Conservation (phyloP, 2,113 vertebrate species). For the Columba janthina region DNA sequence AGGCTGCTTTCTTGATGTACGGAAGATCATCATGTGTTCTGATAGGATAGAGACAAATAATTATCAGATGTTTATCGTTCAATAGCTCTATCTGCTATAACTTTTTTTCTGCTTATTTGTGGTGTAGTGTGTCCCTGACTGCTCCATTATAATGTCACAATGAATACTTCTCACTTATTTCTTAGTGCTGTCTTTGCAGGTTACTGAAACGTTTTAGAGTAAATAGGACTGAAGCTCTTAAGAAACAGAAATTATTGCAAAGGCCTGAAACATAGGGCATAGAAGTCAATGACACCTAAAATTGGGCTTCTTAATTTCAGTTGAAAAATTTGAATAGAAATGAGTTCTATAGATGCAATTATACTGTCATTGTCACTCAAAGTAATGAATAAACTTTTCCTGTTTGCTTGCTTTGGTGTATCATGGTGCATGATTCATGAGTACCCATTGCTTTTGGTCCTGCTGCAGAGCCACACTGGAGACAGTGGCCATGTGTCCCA, state of each 20-base stretch:
- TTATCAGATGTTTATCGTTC: not conserved
- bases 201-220: not conserved
- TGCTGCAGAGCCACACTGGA: not conserved
- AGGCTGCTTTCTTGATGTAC: not conserved
- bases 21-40: not conserved
- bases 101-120: not conserved
- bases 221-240: not conserved
- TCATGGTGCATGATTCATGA: not conserved
- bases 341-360: not conserved
- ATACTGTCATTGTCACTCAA: not conserved
- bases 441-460: not conserved
- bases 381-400: not conserved
- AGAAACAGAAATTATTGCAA: not conserved
- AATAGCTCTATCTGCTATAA: not conserved
- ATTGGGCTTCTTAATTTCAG: not conserved
- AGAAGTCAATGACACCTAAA: not conserved
- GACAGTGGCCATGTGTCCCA: not conserved
- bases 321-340: not conserved
- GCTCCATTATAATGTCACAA: not conserved
- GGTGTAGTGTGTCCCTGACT: not conserved
- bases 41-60: not conserved
- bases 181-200: not conserved
- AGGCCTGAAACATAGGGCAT: not conserved
- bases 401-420: not conserved
- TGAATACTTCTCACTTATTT: not conserved